Conservation (phyloP, 2,113 vertebrate species). For the Suncus etruscus region DNA sequence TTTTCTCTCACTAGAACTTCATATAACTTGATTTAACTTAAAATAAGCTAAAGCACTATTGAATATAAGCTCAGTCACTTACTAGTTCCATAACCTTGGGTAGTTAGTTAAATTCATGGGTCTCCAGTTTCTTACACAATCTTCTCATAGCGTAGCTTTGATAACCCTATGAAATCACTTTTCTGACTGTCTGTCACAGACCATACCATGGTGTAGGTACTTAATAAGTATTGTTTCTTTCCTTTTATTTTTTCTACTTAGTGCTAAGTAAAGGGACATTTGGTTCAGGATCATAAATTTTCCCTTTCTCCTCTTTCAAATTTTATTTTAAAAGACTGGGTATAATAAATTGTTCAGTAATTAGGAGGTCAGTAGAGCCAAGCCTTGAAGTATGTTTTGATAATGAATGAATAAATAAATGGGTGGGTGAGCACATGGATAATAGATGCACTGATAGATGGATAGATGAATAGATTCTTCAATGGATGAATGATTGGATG, state of each 20-base stretch:
- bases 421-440: neutral
- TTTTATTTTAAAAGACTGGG: neutral
- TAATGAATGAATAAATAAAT: neutral
- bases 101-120: neutral
- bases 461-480: neutral
- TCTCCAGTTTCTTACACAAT: slow-evolving; percentile 21
- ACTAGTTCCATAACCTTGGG: neutral
- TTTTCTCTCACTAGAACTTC: neutral
- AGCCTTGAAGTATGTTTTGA: neutral
- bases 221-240: neutral
- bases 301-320: neutral
- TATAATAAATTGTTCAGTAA: neutral
- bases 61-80: neutral
- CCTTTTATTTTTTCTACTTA: neutral
- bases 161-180: neutral
- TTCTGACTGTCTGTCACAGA: neutral
- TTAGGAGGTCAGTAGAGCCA: neutral
- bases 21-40: neutral
- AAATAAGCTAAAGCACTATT: neutral
- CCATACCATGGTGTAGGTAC: too few relatives aligned
- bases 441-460: too few relatives aligned
- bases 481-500: neutral
- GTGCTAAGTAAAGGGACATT: neutral
- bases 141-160: neutral
- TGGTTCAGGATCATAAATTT: neutral